phyloP scores from a whole-genome alignment of 2,113 vertebrate genomes.

The Trinectes maculatus region DNA sequence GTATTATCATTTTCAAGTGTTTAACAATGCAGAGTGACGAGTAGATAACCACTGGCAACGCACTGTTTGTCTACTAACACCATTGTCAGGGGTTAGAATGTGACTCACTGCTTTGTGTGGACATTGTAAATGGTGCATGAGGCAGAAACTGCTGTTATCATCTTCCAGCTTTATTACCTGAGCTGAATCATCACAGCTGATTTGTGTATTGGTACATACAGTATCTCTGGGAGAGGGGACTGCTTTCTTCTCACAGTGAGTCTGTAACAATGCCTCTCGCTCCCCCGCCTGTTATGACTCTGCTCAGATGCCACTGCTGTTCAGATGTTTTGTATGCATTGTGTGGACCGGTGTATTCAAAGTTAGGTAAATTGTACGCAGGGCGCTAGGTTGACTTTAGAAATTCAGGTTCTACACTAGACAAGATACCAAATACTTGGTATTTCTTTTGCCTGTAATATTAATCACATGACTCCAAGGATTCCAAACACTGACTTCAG shows the following conservation, averaged over 20 bases:
- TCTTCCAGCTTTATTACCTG: slow-evolving; percentile 29
- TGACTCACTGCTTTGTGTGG: slow-evolving; percentile 25
- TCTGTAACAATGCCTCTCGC: neutral
- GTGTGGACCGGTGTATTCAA: neutral
- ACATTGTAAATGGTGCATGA: slow-evolving; percentile 1
- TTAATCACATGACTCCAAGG: neutral
- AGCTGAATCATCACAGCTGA: neutral
- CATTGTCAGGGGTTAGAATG: slow-evolving; percentile 33
- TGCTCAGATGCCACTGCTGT: neutral
- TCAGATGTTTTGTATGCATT: neutral
- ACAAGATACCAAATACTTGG: slow-evolving; percentile 13
- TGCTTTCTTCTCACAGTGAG: slow-evolving; percentile 49
- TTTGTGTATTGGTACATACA: slow-evolving; percentile 23
- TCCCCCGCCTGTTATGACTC: neutral
- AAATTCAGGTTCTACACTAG: slow-evolving; percentile 15
- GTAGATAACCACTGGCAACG: slow-evolving; percentile 11
- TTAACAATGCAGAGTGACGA: slow-evolving; percentile 6
- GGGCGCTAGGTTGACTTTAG: neutral
- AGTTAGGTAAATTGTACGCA: slow-evolving; percentile 5
- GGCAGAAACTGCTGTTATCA: slow-evolving; percentile 32
- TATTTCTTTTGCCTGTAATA: neutral
- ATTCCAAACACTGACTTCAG: neutral
- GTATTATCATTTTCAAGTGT: no score
- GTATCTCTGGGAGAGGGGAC: slow-evolving; percentile 1
- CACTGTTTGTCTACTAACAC: slow-evolving; percentile 24